These are phyloP conservation scores for Coluber constrictor DNA, from an alignment of 2,797 vertebrate species.

Conservation along the genomic window DNA sequence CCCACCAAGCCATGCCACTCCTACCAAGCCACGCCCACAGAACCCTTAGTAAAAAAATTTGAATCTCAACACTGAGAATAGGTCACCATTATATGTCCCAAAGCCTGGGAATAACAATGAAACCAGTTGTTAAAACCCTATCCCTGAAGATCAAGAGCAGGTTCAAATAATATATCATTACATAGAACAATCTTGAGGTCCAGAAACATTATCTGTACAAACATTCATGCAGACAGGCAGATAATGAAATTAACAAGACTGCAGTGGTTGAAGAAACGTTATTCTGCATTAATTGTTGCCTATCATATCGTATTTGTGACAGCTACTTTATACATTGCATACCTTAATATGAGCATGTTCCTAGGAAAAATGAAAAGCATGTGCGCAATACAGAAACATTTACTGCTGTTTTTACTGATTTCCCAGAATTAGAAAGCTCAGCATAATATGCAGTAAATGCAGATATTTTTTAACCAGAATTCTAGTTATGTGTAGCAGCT, in stretches of 20 bases:
- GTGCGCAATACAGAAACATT: background rate
- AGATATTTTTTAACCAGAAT: background rate
- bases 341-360: background rate
- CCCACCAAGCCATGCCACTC: no score
- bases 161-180: background rate
- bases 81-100: background rate
- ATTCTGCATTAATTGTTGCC: background rate
- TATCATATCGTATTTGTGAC: background rate
- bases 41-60: no score
- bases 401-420: background rate
- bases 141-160: background rate
- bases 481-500: background rate
- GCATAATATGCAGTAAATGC: background rate
- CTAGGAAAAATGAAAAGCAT: background rate
- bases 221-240: background rate
- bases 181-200: background rate
- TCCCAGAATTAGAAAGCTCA: background rate
- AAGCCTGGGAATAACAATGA: background rate
- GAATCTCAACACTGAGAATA: background rate
- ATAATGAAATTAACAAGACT: background rate
- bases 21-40: no score
- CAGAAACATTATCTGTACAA: background rate
- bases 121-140: background rate
- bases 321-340: background rate
- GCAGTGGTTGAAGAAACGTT: background rate